Percentiles rank a stretch among this genome's conserved stretches.
Conservation (phyloP, 2,797 vertebrate genomes). For the Cynodonichthys magdalenae region DNA sequence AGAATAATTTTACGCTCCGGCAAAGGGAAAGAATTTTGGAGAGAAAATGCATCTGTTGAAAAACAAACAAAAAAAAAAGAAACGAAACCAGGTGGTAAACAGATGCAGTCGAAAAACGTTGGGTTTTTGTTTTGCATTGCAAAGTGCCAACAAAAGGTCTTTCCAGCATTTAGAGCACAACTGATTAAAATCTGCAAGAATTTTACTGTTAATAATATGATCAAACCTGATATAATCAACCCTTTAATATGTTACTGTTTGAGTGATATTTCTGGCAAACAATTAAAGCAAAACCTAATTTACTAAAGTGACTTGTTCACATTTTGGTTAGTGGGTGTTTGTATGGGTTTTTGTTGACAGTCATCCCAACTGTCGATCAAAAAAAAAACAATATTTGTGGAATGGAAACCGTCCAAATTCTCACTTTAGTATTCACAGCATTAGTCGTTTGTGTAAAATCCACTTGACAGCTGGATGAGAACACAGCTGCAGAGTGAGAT, state of each 20-base stretch:
- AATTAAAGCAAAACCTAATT: no score
- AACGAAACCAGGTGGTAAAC: slow-evolving; percentile 23
- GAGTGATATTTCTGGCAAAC: no score
- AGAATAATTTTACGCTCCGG: slow-evolving; percentile 7
- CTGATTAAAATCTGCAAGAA: neutral
- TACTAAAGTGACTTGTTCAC: neutral
- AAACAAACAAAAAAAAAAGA: slow-evolving; percentile 35
- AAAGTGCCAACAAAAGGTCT: neutral
- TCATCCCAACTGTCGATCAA: slow-evolving; percentile 8
- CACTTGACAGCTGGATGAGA: slow-evolving; percentile 53
- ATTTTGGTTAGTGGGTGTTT: neutral
- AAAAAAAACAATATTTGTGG: slow-evolving; percentile 16
- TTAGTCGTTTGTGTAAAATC: slow-evolving; percentile 53
- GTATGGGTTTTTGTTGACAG: slow-evolving; percentile 1
- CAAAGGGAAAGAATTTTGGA: slow-evolving; percentile 19
- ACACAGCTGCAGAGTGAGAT: slow-evolving; percentile 46
- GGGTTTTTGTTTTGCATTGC: neutral
- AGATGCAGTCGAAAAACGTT: slow-evolving; percentile 11
- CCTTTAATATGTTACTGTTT: no score
- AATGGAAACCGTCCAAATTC: slow-evolving; percentile 44
- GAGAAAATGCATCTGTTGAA: slow-evolving; percentile 24
- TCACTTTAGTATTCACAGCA: slow-evolving; percentile 27
- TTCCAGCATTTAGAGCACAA: slow-evolving; percentile 6
- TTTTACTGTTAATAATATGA: neutral
- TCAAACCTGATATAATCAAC: neutral